Percentiles rank a stretch among this genome's conserved stretches.
These are phyloP conservation scores for Chrysotoxum bicinctum DNA, from an alignment of 2,888 invertebrate genomes.

Conservation along the genomic window DNA sequence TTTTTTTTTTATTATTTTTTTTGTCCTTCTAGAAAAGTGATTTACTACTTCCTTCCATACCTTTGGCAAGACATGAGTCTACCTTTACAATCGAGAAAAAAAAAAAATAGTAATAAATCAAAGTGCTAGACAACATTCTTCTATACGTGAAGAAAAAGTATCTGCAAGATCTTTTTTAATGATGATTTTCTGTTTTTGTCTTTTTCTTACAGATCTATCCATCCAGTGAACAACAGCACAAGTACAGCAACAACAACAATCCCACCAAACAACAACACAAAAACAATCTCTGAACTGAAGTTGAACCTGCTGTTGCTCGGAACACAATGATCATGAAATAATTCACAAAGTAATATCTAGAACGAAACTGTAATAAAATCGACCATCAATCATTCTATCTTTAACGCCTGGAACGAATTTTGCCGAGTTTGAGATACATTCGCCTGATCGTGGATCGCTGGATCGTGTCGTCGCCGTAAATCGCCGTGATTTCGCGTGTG, in stretches of 20 bases:
- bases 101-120: slow-evolving; percentile 54
- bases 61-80: neutral
- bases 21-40: slow-evolving; percentile 29
- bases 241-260: slow-evolving; percentile 10
- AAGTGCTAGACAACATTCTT: slow-evolving; percentile 31
- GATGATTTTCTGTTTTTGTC: slow-evolving; percentile 1
- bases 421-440: slow-evolving; percentile 29
- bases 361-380: slow-evolving; percentile 27
- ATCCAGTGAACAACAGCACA: neutral
- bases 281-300: slow-evolving; percentile 14
- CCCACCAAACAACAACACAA: slow-evolving; percentile 40
- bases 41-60: slow-evolving; percentile 59
- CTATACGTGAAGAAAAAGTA: slow-evolving; percentile 23
- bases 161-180: slow-evolving; percentile 39
- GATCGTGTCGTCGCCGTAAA: neutral
- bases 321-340: slow-evolving; percentile 62
- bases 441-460: neutral
- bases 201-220: slow-evolving; percentile 47
- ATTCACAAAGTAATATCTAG: neutral
- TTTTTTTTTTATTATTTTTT: neutral
- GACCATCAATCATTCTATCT: slow-evolving; percentile 56
- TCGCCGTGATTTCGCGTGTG: neutral
- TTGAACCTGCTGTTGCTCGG: neutral
- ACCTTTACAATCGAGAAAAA: neutral
- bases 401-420: slow-evolving; percentile 47